Evolutionary conservation across 2,888 invertebrate genomes (phyloP), one percentile per base, ranked within the genome.

Genomic region (Tanaodytes sp.): DNA sequence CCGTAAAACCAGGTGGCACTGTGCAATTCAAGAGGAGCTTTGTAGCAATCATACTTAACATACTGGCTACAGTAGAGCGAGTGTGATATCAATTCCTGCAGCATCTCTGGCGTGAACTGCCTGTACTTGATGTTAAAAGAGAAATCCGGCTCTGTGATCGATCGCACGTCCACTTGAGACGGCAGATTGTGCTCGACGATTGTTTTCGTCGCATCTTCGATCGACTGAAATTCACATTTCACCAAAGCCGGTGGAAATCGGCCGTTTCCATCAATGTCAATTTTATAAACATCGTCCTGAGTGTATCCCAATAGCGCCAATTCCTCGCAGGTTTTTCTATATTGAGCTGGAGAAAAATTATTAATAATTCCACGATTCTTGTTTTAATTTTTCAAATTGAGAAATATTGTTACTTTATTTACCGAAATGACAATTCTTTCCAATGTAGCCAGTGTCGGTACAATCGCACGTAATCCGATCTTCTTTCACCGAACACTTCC

Each of bases 261-360:
- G 0, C 97, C 97, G 80, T 95, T 95, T 0, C 97, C 96, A 80
- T 97, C 97, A 54, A 97, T 95, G 80, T 97, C 97, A 76, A 97
- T 95, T 42, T 93, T 89, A 82, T 96, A 97, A 0, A 96, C 95
- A 76, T 96, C 96, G 31, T 96, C 94, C 75, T 94, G 91, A 0
- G 93, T 94, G 79, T 93, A 94, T 0, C 97, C 96, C 12, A 96
- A 86, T 5, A 96, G 87, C 0, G 95, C 96, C 61, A 97, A 83
- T 79, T 96, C 96, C 85, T 97, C 96, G 82, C 97, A 97, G 0
- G 96, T 96, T 80, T 95, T 93, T 72, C 95, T 90, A 80, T 94
- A 95, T 63, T 93, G 91, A 0, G 97, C 96, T 90, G 19, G 11
- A 5, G 11, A 18, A 40, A 19, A 40, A n/a, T n/a, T n/a, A n/a